phyloP scores from a whole-genome alignment of 2,797 vertebrate genomes.

The Tarsius wallacei region DNA sequence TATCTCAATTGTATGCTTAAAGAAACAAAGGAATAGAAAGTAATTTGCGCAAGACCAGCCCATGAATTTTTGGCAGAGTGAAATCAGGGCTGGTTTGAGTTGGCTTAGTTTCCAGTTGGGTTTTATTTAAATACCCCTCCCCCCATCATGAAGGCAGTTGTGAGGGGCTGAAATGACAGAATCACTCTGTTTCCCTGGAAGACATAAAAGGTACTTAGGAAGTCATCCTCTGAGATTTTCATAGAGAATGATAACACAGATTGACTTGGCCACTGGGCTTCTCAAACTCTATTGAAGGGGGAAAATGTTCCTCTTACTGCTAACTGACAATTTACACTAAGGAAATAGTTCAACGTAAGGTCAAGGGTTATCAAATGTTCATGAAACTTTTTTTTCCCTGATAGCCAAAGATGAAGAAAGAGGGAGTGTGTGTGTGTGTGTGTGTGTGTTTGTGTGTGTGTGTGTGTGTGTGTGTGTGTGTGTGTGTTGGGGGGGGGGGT shows the following conservation, averaged over 20 bases:
- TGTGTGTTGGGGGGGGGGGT: no score
- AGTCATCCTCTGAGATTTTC: background rate
- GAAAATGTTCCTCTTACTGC: background rate
- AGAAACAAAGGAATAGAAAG: background rate
- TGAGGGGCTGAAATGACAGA: background rate
- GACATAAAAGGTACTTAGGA: background rate
- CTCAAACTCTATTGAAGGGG: background rate
- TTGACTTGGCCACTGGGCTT: background rate
- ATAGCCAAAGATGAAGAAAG: background rate
- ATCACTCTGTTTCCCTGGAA: background rate
- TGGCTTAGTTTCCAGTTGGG: background rate
- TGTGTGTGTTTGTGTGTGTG: no score
- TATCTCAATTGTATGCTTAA: background rate
- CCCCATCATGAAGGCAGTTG: background rate
- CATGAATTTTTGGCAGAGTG: background rate
- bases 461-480: no score
- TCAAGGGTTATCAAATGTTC: background rate
- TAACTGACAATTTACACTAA: background rate
- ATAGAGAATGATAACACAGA: background rate
- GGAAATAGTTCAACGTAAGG: background rate
- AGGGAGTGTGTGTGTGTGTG: no score
- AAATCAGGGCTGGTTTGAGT: background rate
- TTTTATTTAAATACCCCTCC: background rate
- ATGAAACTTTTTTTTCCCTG: background rate
- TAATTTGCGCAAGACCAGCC: background rate